Evolutionary conservation across 2,113 vertebrate genomes (phyloP).

Genomic region (Gasterosteus nipponicus): DNA sequence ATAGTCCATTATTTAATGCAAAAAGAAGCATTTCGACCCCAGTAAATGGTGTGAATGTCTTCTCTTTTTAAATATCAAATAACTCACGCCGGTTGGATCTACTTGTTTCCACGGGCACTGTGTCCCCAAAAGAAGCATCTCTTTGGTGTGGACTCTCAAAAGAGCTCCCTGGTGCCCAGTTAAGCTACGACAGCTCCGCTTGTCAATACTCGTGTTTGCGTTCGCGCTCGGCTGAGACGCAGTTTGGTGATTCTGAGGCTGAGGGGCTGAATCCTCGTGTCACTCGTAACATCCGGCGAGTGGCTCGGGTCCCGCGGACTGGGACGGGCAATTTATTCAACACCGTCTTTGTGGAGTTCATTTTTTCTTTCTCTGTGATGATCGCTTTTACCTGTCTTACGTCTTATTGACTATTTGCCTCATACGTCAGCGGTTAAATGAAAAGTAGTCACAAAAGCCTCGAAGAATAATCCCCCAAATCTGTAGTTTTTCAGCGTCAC

Average conservation of each 20-base stretch:
- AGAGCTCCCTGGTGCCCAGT: slow-evolving; percentile 55
- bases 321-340: slow-evolving; percentile 66
- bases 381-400: not conserved
- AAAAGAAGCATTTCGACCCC: not conserved
- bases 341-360: slow-evolving; percentile 43
- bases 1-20: slow-evolving; percentile 12
- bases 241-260: slow-evolving; percentile 67
- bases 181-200: slow-evolving; percentile 60
- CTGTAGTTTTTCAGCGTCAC: not conserved
- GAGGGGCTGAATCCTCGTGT: slow-evolving; percentile 70
- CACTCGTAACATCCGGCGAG: slow-evolving; percentile 71
- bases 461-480: not conserved
- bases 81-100: not conserved
- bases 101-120: slow-evolving; percentile 22
- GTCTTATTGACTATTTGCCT: not conserved
- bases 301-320: slow-evolving; percentile 52
- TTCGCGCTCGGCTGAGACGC: slow-evolving; percentile 62
- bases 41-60: slow-evolving; percentile 34
- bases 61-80: slow-evolving; percentile 39
- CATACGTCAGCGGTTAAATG: too few relatives aligned
- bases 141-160: slow-evolving; percentile 34
- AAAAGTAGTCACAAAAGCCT: not conserved
- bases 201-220: slow-evolving; percentile 76
- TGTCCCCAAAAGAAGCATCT: slow-evolving; percentile 35
- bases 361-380: slow-evolving; percentile 17